Base-by-base conservation (phyloP, 1,140 invertebrate genomes). In the Batillaria attramentaria region DNA sequence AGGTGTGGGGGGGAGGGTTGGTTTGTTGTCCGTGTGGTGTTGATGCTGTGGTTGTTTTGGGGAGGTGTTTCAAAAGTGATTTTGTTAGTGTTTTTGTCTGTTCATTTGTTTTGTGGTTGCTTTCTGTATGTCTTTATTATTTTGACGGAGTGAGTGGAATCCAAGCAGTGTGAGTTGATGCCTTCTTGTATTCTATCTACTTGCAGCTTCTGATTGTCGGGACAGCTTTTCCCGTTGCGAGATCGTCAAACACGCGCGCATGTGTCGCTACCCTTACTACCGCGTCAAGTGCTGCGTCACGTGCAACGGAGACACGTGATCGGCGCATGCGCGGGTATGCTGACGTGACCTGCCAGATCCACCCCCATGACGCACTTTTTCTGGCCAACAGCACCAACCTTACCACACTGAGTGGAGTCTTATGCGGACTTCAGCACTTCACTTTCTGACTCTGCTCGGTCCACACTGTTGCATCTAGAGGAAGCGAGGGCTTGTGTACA, bases 261-360 rank as follows among this genome's bases (percentile, higher is more conserved):
- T 84, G 68, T 84, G 83, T 50, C 72, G 77, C 20, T 84, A 80
- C 74, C 33, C 41, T 5, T 84, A 80, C 43, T 84, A 82, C 77
- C 43, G 74, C 37, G 76, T 77, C 43, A 79, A 79, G 54, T 84
- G 83, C 41, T 84, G 83, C 54, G 72, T 54, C 69, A 82, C 83
- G 31, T 84, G 83, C 50, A 33, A 78, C n/a, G 43, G 62, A 16
- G 78, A 77, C 31, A 46, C 42, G 20, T 65, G 62, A 65, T n/a
- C n/a, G n/a, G n/a, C n/a, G n/a, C n/a, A n/a, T n/a, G n/a, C n/a
- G n/a, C n/a, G n/a, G n/a, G n/a, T n/a, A n/a, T n/a, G n/a, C n/a
- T n/a, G n/a, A n/a, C n/a, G n/a, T n/a, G n/a, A n/a, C n/a, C n/a
- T n/a, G n/a, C n/a, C n/a, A n/a, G n/a, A n/a, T n/a, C n/a, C n/a